phyloP scores from a whole-genome alignment of 1,140 invertebrate species.

The Hormaphis cornu region DNA sequence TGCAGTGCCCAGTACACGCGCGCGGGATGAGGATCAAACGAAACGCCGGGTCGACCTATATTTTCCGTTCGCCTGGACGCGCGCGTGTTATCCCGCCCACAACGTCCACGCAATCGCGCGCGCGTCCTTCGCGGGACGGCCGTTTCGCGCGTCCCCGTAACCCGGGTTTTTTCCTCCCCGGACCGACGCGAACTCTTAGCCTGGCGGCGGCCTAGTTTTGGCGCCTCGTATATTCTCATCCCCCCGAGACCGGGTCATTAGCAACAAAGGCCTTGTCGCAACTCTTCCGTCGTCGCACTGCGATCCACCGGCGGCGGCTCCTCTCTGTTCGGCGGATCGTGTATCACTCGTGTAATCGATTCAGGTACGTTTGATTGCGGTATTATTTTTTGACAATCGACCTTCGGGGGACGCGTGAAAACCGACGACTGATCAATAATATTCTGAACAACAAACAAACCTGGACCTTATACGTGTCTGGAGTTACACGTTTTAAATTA shows the following conservation, averaged over 20 bases:
- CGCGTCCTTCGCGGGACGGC: slow-evolving; percentile 1
- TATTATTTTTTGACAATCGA: no score
- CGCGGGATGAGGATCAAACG: neutral
- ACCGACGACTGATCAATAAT: no score
- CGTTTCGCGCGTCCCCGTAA: no score
- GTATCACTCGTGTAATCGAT: no score
- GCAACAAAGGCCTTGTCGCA: slow-evolving; percentile 10
- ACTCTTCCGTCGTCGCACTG: slow-evolving; percentile 4
- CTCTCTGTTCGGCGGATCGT: no score
- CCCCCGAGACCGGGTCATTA: slow-evolving; percentile 25
- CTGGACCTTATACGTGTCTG: no score
- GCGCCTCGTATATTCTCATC: slow-evolving; percentile 12
- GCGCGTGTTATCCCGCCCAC: slow-evolving; percentile 9
- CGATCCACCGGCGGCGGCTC: no score
- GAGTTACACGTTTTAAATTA: no score
- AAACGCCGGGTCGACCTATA: slow-evolving; percentile 5
- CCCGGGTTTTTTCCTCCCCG: slow-evolving; percentile 15
- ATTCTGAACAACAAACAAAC: no score
- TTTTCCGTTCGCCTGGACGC: neutral
- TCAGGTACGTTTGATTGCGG: no score
- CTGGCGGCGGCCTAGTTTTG: slow-evolving; percentile 2
- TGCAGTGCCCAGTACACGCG: no score
- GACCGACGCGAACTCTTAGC: neutral
- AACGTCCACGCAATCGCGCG: slow-evolving; percentile 17
- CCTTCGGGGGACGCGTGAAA: no score